Base-by-base conservation (phyloP, 1,140 invertebrate species). In the Nymphalis io region DNA sequence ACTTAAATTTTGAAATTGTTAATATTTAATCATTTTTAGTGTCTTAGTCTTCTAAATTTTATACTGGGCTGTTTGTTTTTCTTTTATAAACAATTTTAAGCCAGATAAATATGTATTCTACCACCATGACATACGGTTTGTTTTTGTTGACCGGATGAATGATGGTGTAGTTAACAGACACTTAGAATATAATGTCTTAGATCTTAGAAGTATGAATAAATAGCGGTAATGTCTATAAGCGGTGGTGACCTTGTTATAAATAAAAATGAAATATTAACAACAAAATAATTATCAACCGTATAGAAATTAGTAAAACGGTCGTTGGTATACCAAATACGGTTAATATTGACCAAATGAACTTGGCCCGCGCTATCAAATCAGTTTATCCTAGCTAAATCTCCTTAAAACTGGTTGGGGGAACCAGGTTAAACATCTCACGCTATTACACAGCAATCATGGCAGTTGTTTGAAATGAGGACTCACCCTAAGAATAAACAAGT, bases 401-500 rank as follows among this genome's bases (percentile, higher is more conserved):
- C 51, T 44, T 67, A 59, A 68, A 46, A 74, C 68, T 71, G 59
- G 59, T 59, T 53, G 44, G 27, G 62, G 72, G 63, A 38, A 53
- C 38, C 60, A 69, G 60, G 48, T 38, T 53, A 57, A 74, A 67
- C 68, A 65, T 72, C 65, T 72, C 44, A 68, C 67, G 67, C 73
- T 78, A 87, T 89, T 87, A 84, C 83, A 80, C 76, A 83, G 82
- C 84, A 90, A 90, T 92, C 89, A 88, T 85, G 85, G 86, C 87
- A 84, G 86, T 88, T 86, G 86, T 81, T 76, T 90, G 85, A 85
- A 90, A 92, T 91, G 89, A 92, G 88, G 87, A 89, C 80, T 85
- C 87, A 84, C 86, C 89, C 89, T 89, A 84, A 89, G 85, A 84
- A 92, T 91, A 92, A 92, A 90, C 90, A 91, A 92, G 88, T 88